Evolutionary conservation across 2,113 vertebrate genomes (phyloP), one percentile per base, ranked within the genome.

Genomic region (Syrrhaptes paradoxus): DNA sequence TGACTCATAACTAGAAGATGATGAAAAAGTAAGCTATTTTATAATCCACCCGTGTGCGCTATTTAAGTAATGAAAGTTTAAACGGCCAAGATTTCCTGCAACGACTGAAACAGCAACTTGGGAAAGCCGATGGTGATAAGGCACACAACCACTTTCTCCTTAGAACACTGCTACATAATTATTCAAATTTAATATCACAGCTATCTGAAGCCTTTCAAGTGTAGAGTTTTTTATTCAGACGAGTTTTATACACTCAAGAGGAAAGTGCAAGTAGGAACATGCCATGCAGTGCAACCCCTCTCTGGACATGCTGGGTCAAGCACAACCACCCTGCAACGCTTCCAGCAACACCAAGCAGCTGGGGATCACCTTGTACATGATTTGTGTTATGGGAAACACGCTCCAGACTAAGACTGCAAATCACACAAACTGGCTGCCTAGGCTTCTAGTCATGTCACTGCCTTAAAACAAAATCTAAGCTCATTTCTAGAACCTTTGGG

Each of bases 261-360:
- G 31, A 29, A 26, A 57, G 29, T 13, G 6, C 8, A 36, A 48
- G 34, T 6, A 20, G 10, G 26, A 48, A 41, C 2, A 62, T 2
- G 9, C 6, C 26, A 72, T 0, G 14, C 3, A 58, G 8, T 13
- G n/a, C 31, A 77, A 25, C 13, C 12, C 20, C 5, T 25, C 25
- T 17, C 10, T 7, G 21, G 26, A 51, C 20, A 18, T 1, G 3
- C 12, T 4, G 22, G 4, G 25, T 29, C 28, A 7, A 11, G 0
- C 0, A 2, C 5, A 18, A 31, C 4, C 17, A 3, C 7, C 22
- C n/a, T 55, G 43, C 38, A 55, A 8, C 38, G 16, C 46, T n/a
- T 45, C 18, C 4, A 17, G 36, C 9, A 25, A 34, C 11, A 14
- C 34, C 8, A 10, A 34, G 34, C 18, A 71, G 28, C 26, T 4